Base-by-base conservation (phyloP, 1,140 invertebrate species). In the Apolygus lucorum region DNA sequence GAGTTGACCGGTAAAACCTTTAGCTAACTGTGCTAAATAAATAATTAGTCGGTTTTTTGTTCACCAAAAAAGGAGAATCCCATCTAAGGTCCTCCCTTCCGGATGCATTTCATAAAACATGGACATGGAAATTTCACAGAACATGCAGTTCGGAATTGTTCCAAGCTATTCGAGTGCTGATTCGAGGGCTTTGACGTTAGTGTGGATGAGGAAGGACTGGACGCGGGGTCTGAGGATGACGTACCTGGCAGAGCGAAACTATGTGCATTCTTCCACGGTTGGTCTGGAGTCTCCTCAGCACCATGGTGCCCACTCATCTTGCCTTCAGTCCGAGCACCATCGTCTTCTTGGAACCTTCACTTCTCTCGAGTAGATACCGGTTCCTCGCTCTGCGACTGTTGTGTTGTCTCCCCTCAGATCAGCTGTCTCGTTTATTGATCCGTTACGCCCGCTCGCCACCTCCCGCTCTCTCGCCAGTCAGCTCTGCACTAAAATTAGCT, bases 221-320 rank as follows among this genome's bases (percentile, higher is more conserved):
- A 49, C 34, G 34, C 34, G 8, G 34, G 34, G 34, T 49, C 8
- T 49, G 8, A 42, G 34, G 11, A 22, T 4, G 13, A 59, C 11
- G 8, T 13, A 59, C 54, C 54, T 59, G 54, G 54, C 54, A 59
- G 11, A 59, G 22, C 54, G 54, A 59, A 59, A 59, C 22, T 22
- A 59, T 4, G 54, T 59, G 54, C 54, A 59, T 59, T 24, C 54
- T 59, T 22, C 54, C 22, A 13, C 54, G 54, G 8, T 8, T 13
- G 11, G 13, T 21, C 22, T 59, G 54, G 22, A 59, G 54, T 22
- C 54, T 13, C 54, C 54, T 59, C 8, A 59, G 8, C 54, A 13
- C 54, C 54, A 59, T 59, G 22, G 8, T 59, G 8, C 54, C 11
- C 22, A 21, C 22, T 59, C 54, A 59, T 59, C 54, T 24, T 59